Percentiles rank a stretch among this genome's conserved stretches.
phyloP scores from a whole-genome alignment of 2,888 invertebrate genomes.

The Temnothorax rugatulus region DNA sequence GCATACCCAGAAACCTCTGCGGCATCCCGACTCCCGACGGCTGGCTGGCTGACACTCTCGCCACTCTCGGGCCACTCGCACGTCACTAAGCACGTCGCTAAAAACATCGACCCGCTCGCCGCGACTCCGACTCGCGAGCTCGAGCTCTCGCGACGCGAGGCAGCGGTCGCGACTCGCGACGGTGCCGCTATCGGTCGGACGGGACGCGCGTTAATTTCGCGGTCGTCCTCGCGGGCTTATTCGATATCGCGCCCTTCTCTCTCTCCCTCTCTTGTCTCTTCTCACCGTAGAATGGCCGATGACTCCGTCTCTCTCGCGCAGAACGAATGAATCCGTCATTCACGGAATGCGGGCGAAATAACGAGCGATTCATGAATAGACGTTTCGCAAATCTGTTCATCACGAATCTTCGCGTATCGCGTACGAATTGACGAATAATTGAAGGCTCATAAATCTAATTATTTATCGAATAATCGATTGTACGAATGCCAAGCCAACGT shows the following conservation, averaged over 20 bases:
- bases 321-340: not conserved
- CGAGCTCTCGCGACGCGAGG: not conserved
- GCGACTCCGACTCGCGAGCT: not conserved
- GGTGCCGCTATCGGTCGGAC: conserved; percentile 69
- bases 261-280: not conserved
- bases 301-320: too few relatives aligned
- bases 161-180: conserved; percentile 56
- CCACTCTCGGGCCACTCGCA: conserved; percentile 72
- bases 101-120: conserved; percentile 72
- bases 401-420: not conserved
- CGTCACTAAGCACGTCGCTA: conserved; percentile 68
- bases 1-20: conserved; percentile 88
- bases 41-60: conserved; percentile 65
- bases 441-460: not conserved
- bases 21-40: conserved; percentile 78
- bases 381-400: not conserved
- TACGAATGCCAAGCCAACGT: too few relatives aligned
- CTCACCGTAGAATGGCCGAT: too few relatives aligned
- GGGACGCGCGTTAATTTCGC: conserved; percentile 64
- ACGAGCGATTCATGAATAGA: conserved; percentile 8
- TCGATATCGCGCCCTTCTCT: not conserved
- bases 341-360: not conserved
- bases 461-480: not conserved
- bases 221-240: not conserved
- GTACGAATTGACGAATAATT: not conserved